Evolutionary conservation across 2,888 invertebrate genomes (phyloP), one percentile per base, ranked within the genome.

Genomic region (Odontothrips loti): DNA sequence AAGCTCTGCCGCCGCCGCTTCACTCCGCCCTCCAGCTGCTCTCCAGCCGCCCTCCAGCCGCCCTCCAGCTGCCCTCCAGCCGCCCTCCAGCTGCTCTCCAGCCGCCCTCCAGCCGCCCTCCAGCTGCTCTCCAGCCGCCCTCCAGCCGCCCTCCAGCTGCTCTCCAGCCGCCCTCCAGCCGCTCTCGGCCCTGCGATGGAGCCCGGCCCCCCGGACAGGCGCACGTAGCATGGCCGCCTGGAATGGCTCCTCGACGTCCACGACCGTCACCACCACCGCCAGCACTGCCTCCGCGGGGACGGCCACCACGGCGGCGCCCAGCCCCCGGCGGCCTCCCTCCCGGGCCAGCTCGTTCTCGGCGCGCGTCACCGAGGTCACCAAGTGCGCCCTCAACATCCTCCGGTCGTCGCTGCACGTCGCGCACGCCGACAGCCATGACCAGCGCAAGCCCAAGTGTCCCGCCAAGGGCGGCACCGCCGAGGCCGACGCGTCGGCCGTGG

Each of bases 341-440:
- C n/a, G 58, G 81, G 34, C 83, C 43, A 82, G 83, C 47, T 83
- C 84, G 27, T 81, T 85, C 51, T 83, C 81, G 78, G 83, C 84
- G 79, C 84, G 84, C 78, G 84, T 84, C 63, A 51, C 83, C 78
- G 82, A 84, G 81, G 84, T 82, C 79, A 84, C 84, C 6, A 82
- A 82, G 79, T 83, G 84, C 80, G 85, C 85, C 6, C 79, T 85
- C 81, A 82, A 83, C 79, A 83, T 84, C 20, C 80, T 84, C 23
- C 83, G 68, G 1, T 75, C 68, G 27, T 75, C 68, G 58, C 58
- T 58, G 82, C 79, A 81, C 51, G 81, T 81, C 48, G 47, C 79
- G 47, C 79, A 80, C 34, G 68, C 80, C 68, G 78, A 43, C 34
- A 43, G 34, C 34, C 34, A 43, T 43, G 34, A 43, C 34, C 34